Conservation (phyloP, 2,797 vertebrate genomes). For the Protonibea diacanthus region DNA sequence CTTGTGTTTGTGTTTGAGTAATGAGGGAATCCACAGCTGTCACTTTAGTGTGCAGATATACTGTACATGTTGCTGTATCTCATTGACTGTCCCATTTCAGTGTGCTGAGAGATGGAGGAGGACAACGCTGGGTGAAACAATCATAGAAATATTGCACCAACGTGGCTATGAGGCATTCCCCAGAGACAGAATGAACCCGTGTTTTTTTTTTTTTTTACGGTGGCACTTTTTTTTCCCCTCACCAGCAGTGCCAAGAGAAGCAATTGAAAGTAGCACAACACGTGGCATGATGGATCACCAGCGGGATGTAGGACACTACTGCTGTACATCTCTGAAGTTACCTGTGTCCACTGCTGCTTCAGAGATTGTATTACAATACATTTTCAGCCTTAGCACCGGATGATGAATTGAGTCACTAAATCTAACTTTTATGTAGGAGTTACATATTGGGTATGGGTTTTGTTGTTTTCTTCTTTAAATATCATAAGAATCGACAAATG, state of each 20-base stretch:
- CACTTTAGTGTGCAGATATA: constrained; percentile 36
- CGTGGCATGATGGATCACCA: constrained; percentile 80
- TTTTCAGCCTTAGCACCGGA: constrained; percentile 42
- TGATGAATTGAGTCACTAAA: constrained; percentile 73
- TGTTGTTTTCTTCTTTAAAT: constrained; percentile 28
- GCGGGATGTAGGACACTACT: constrained; percentile 63
- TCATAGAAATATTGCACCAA: constrained; percentile 55
- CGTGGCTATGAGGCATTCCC: constrained; percentile 48
- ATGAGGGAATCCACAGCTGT: constrained; percentile 46
- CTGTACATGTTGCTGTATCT: constrained; percentile 16
- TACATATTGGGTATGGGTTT: constrained; percentile 9
- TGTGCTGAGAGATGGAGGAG: constrained; percentile 18
- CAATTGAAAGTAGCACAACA: constrained; percentile 66
- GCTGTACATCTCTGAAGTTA: constrained; percentile 60
- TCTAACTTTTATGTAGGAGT: constrained; percentile 39
- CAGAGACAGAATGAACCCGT: constrained; percentile 63
- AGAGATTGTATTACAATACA: constrained; percentile 62
- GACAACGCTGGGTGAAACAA: constrained; percentile 39
- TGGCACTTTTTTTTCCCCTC: constrained; percentile 46
- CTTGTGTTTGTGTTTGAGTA: constrained; percentile 31
- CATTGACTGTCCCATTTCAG: constrained; percentile 40
- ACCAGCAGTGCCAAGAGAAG: constrained; percentile 65
- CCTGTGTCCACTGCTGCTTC: constrained; percentile 55
- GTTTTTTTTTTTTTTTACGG: constrained; percentile 62
- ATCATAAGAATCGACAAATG: constrained; percentile 25